A percentile compares a stretch with the other conserved stretches of the same genome.
Evolutionary conservation across 2,888 invertebrate species (phyloP).

Genomic region (Mesopsocus fuscifrons): DNA sequence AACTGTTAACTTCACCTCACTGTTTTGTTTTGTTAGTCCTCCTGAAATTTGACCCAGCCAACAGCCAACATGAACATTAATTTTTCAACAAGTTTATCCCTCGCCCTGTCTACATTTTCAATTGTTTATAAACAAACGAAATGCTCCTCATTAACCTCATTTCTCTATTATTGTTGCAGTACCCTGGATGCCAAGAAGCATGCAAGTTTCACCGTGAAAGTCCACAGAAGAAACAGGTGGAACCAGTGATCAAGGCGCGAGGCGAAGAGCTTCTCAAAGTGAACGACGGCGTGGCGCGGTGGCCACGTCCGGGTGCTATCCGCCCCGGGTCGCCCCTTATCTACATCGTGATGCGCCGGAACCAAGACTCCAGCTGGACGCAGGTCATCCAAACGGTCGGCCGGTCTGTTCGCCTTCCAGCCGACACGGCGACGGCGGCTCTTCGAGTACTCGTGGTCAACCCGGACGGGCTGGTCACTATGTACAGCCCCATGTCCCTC

Average conservation of each 20-base stretch:
- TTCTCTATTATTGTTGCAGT: conserved; percentile 41
- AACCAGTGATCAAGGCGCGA: conserved; percentile 49
- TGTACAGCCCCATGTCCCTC: conserved; percentile 37
- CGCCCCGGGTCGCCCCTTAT: conserved; percentile 32
- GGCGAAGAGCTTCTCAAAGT: conserved; percentile 46
- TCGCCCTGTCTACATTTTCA: no score
- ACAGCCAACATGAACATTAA: no score
- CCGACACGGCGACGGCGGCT: conserved; percentile 35
- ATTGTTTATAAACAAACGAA: no score
- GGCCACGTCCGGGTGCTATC: conserved; percentile 41
- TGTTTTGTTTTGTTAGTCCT: no score
- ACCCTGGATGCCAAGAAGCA: conserved; percentile 50
- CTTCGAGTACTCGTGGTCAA: conserved; percentile 49
- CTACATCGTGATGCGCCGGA: conserved; percentile 47
- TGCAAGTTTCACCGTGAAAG: conserved; percentile 47
- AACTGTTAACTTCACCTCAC: no score
- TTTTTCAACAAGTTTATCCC: no score
- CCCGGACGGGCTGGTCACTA: conserved; percentile 47
- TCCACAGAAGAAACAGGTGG: conserved; percentile 36
- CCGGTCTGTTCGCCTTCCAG: conserved; percentile 39
- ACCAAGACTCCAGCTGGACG: conserved; percentile 28
- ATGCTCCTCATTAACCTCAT: no score
- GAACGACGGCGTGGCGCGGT: conserved; percentile 39
- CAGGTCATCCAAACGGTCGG: conserved; percentile 47
- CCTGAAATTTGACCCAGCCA: no score